Percentiles rank a stretch among this genome's conserved stretches.
phyloP scores from a whole-genome alignment of 2,888 invertebrate species.

The Sisyra nigra region DNA sequence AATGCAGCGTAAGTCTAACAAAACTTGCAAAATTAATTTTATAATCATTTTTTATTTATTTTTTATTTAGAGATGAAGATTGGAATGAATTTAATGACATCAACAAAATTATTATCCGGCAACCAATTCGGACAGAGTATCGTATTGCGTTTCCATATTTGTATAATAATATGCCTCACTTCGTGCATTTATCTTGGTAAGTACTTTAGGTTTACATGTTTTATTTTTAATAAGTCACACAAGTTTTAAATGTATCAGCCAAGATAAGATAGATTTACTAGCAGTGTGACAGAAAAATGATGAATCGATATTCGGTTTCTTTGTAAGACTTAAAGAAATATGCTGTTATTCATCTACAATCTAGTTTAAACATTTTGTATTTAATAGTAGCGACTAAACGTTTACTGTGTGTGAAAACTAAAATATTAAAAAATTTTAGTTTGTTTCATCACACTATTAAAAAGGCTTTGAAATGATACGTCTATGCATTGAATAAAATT shows the following conservation, averaged over 20 bases:
- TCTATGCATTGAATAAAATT: not conserved
- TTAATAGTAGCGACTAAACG: too few relatives aligned
- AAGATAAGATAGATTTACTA: slow-evolving; percentile 30
- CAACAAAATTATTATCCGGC: slow-evolving; percentile 98
- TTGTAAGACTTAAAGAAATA: slow-evolving; percentile 27
- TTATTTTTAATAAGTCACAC: slow-evolving; percentile 19
- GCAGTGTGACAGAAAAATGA: slow-evolving; percentile 36
- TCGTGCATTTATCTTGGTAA: slow-evolving; percentile 96
- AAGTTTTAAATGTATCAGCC: slow-evolving; percentile 25
- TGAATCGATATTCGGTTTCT: slow-evolving; percentile 36
- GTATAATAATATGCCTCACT: slow-evolving; percentile 97
- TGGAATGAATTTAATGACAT: slow-evolving; percentile 99
- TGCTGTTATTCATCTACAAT: slow-evolving; percentile 40
- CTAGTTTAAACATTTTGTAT: slow-evolving; percentile 4
- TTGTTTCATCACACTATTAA: too few relatives aligned
- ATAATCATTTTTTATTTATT: slow-evolving; percentile 2
- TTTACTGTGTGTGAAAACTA: too few relatives aligned
- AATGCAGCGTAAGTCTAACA: slow-evolving; percentile 59
- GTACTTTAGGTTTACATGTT: slow-evolving; percentile 20
- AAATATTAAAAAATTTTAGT: too few relatives aligned
- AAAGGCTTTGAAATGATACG: too few relatives aligned
- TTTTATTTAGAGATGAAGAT: slow-evolving; percentile 72
- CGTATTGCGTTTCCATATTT: slow-evolving; percentile 98
- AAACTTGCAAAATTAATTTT: too few relatives aligned
- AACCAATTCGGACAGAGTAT: slow-evolving; percentile 97